phyloP scores from a whole-genome alignment of 2,888 invertebrate species.

The Hemicrepidius hirtus region DNA sequence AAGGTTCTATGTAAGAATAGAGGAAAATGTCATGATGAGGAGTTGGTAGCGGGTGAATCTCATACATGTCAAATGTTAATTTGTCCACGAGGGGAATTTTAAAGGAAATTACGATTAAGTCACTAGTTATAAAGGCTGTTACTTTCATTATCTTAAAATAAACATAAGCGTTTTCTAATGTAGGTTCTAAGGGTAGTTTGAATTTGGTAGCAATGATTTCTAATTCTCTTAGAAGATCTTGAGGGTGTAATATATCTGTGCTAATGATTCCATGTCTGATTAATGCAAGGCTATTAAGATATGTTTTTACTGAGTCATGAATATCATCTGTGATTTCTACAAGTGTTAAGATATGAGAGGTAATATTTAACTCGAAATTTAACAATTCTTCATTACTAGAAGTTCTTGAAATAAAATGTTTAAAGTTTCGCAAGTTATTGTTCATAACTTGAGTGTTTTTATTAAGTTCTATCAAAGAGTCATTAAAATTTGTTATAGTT shows the following conservation, averaged over 20 bases:
- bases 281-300: not conserved
- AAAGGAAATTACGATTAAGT: conserved; percentile 1
- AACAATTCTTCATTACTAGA: not conserved
- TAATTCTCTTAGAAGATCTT: not conserved
- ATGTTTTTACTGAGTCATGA: not conserved
- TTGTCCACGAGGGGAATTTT: not conserved
- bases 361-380: not conserved
- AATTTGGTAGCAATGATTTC: not conserved
- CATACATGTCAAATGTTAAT: not conserved
- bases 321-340: conserved; percentile 3
- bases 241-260: not conserved
- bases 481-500: conserved; percentile 56
- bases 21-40: not conserved
- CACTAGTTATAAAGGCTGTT: not conserved
- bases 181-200: not conserved
- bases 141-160: conserved; percentile 13
- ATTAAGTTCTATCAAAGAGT: conserved; percentile 49
- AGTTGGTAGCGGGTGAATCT: not conserved
- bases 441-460: conserved; percentile 32
- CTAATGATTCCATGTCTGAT: conserved; percentile 4
- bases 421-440: conserved; percentile 1
- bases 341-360: conserved; percentile 1
- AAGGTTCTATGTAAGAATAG: conserved; percentile 8
- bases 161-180: not conserved
- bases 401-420: not conserved